phyloP scores from a whole-genome alignment of 2,888 invertebrate species.

The Anarsia innoxiella region DNA sequence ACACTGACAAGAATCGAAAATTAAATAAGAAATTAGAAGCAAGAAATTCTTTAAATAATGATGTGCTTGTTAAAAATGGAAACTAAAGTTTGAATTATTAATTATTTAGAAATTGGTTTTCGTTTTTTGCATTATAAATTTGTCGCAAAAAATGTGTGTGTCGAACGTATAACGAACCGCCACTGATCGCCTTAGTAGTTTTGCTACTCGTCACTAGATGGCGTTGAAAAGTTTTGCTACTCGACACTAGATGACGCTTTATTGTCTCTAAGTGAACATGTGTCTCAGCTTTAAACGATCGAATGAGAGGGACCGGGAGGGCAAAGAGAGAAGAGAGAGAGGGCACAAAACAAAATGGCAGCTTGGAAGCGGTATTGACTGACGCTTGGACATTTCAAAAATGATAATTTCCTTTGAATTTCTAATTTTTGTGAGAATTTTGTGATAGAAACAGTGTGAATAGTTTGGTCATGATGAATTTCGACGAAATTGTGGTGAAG shows the following conservation, averaged over 20 bases:
- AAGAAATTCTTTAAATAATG: too few species aligned
- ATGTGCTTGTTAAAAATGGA: too few species aligned
- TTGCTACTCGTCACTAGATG: slow-evolving; percentile 4
- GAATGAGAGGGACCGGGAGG: not conserved
- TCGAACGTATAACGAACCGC: not conserved
- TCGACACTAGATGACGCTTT: not conserved
- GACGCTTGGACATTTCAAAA: slow-evolving; percentile 9
- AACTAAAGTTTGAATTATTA: too few species aligned
- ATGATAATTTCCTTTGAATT: slow-evolving; percentile 4
- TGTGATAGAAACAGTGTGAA: slow-evolving; percentile 15
- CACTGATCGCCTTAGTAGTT: not conserved
- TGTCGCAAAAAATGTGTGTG: too few species aligned
- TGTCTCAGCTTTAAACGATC: not conserved
- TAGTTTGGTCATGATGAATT: slow-evolving; percentile 45
- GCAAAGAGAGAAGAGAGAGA: not conserved
- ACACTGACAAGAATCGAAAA: too few species aligned
- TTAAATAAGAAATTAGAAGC: too few species aligned
- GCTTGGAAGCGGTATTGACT: slow-evolving; percentile 15
- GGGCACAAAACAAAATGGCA: slow-evolving; percentile 23
- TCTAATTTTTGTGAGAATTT: slow-evolving; percentile 1
- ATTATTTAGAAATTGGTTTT: too few species aligned
- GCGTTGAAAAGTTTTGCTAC: not conserved
- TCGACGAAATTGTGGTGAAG: slow-evolving; percentile 58
- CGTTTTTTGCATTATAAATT: too few species aligned
- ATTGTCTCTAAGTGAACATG: not conserved